A percentile compares a stretch with the other conserved stretches of the same genome.
phyloP scores from a whole-genome alignment of 2,797 vertebrate genomes.

The Malacoraja senta region DNA sequence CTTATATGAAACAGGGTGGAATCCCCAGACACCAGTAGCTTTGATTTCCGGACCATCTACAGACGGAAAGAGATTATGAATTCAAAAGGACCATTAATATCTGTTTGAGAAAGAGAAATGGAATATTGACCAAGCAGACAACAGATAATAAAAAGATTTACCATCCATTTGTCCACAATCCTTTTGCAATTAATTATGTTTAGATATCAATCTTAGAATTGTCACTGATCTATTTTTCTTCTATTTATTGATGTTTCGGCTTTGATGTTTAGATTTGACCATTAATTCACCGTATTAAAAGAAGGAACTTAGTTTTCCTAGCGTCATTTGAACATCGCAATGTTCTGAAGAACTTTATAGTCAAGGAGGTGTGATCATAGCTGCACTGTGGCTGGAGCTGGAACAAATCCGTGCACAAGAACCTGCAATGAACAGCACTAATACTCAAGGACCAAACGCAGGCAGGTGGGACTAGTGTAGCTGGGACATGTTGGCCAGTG shows the following conservation, averaged over 20 bases:
- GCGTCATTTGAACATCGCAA: neutral
- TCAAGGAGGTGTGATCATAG: neutral
- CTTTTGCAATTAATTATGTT: neutral
- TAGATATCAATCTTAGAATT: neutral
- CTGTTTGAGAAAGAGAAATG: neutral
- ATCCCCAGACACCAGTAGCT: too few relatives aligned
- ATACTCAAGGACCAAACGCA: too few relatives aligned
- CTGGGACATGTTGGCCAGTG: too few relatives aligned
- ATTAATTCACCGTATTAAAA: neutral
- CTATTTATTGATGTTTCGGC: neutral
- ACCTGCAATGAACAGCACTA: neutral
- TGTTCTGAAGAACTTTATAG: neutral
- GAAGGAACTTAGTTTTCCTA: neutral
- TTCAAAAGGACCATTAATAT: neutral
- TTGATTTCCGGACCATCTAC: too few relatives aligned
- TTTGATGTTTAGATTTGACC: neutral
- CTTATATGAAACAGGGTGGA: too few relatives aligned
- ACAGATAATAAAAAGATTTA: neutral
- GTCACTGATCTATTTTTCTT: neutral
- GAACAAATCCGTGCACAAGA: neutral
- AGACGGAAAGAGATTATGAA: neutral
- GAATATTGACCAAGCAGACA: neutral
- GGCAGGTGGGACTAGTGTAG: too few relatives aligned
- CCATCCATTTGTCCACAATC: neutral
- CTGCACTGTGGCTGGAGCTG: neutral